phyloP scores from a whole-genome alignment of 1,140 invertebrate genomes.

The Prorops nasuta region DNA sequence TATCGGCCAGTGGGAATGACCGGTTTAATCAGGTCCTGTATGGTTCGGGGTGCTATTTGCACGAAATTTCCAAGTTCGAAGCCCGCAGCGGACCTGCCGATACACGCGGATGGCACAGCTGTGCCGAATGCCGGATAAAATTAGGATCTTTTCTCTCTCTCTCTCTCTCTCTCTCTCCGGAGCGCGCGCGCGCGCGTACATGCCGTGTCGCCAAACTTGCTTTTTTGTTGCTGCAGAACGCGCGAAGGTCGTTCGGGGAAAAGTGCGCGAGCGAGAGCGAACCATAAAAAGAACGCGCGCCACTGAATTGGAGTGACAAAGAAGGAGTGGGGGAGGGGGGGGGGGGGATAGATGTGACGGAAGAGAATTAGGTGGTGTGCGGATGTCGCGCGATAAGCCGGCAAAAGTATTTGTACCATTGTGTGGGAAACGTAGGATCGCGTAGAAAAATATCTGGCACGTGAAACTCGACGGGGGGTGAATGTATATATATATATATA shows the following conservation, averaged over 20 bases:
- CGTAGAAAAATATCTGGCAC: too few relatives aligned
- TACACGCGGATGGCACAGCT: conserved; percentile 42
- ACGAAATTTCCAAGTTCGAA: conserved; percentile 37
- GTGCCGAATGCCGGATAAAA: conserved; percentile 43
- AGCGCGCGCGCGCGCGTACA: conserved; percentile 1
- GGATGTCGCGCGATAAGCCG: too few relatives aligned
- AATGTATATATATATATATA: too few relatives aligned
- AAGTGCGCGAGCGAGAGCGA: not conserved
- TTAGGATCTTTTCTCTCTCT: conserved; percentile 32
- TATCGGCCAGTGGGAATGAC: conserved; percentile 34
- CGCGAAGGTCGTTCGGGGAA: conserved; percentile 7
- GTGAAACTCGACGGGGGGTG: too few relatives aligned
- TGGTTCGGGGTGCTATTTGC: conserved; percentile 35
- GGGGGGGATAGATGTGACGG: too few relatives aligned
- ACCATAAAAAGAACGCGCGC: not conserved
- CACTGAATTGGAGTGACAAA: too few relatives aligned
- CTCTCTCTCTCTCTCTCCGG: not conserved
- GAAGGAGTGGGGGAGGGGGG: too few relatives aligned
- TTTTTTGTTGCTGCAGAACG: conserved; percentile 3
- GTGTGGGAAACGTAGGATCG: too few relatives aligned
- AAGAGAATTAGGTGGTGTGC: too few relatives aligned
- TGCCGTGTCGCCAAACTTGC: not conserved
- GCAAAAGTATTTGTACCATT: too few relatives aligned
- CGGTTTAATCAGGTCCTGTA: conserved; percentile 37
- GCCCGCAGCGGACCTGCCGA: conserved; percentile 22